Evolutionary conservation across 2,888 invertebrate species (phyloP).

Genomic region (Tipula helvola): DNA sequence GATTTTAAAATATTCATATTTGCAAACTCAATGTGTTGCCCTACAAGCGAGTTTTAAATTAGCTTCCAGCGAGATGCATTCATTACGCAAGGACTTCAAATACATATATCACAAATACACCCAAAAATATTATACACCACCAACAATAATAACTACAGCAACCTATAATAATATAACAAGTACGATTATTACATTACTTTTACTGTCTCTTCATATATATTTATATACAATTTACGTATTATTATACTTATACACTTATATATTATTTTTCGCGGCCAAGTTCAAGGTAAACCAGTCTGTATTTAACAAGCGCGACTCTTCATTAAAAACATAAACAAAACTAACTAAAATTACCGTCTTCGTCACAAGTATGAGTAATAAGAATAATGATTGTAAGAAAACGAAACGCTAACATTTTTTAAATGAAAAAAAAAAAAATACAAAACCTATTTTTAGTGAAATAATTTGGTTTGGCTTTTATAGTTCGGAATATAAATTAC

Average conservation of each 20-base stretch:
- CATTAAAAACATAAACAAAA: slow-evolving; percentile 6
- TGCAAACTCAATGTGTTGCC: not conserved
- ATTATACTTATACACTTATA: not conserved
- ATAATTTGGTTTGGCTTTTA: not conserved
- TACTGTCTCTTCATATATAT: not conserved
- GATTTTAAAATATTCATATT: not conserved
- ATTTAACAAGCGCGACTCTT: slow-evolving; percentile 8
- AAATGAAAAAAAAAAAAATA: not conserved
- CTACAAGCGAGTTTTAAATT: not conserved
- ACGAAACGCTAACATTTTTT: not conserved
- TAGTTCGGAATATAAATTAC: not conserved
- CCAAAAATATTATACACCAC: not conserved
- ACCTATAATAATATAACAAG: not conserved
- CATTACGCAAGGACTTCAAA: not conserved
- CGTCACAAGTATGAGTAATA: slow-evolving; percentile 8
- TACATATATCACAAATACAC: not conserved
- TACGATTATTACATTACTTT: not conserved
- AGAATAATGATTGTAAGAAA: not conserved
- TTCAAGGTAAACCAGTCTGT: slow-evolving; percentile 19
- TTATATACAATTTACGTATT: not conserved
- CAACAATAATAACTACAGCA: not conserved
- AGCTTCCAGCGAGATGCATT: not conserved
- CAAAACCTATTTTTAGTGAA: not conserved
- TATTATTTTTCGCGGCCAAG: slow-evolving; percentile 18
- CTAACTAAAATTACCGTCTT: slow-evolving; percentile 7